A percentile compares a stretch with the other conserved stretches of the same genome.
Conservation (phyloP, 2,797 vertebrate species). For the Paratrypauchen microcephalus region DNA sequence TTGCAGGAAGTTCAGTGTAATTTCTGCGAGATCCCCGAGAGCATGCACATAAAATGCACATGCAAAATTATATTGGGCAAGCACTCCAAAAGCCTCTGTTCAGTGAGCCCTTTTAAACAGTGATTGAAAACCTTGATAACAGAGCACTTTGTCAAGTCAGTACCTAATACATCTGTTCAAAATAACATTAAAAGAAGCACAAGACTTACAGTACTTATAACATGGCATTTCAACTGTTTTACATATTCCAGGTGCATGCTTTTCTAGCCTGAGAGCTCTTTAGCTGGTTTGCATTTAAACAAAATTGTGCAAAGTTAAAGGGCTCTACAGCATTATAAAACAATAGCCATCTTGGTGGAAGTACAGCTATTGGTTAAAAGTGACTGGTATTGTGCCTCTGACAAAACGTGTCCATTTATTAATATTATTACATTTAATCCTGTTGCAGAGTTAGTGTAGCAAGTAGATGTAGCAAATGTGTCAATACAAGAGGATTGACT, state of each 20-base stretch:
- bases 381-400: conserved; percentile 1
- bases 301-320: conserved; percentile 54
- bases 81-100: conserved; percentile 17
- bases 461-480: conserved; percentile 26
- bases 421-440: not conserved
- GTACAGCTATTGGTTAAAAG: conserved; percentile 1
- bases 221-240: not conserved
- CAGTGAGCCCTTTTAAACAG: conserved; percentile 12
- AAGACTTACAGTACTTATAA: not conserved
- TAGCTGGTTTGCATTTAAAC: conserved; percentile 28
- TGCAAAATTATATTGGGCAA: not conserved
- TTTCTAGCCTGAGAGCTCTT: conserved; percentile 36
- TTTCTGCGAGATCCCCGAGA: conserved; percentile 25
- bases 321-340: conserved; percentile 41
- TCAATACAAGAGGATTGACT: conserved; percentile 1
- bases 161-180: conserved; percentile 7
- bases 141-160: not conserved
- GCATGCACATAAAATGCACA: conserved; percentile 29
- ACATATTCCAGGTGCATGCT: conserved; percentile 6
- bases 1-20: conserved; percentile 24
- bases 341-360: conserved; percentile 16
- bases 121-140: not conserved
- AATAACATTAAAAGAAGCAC: conserved; percentile 5
- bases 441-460: conserved; percentile 45
- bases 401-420: not conserved